Percentiles rank a stretch among this genome's conserved stretches.
phyloP scores from a whole-genome alignment of 2,797 vertebrate genomes.

The Vespertilio murinus region DNA sequence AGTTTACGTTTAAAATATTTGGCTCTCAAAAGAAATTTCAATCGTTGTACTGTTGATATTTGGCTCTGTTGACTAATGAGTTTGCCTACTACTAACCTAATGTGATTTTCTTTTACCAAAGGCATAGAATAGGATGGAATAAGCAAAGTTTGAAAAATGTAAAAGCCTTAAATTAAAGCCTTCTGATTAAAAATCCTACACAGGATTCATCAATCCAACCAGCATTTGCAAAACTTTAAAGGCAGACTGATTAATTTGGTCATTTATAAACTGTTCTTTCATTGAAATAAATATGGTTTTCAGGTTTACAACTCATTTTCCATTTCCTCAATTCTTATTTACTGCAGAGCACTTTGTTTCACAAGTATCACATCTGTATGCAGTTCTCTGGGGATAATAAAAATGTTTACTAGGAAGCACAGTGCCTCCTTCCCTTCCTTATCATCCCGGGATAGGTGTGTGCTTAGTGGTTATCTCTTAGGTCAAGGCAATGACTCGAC shows the following conservation, averaged over 20 bases:
- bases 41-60: no score
- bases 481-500: slow-evolving; percentile 69
- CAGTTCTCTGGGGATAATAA: slow-evolving; percentile 72
- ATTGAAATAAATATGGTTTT: slow-evolving; percentile 77
- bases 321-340: slow-evolving; percentile 73
- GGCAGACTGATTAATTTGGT: slow-evolving; percentile 54
- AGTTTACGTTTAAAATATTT: no score
- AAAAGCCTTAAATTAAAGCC: slow-evolving; percentile 9
- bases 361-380: background rate
- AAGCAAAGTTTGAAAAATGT: slow-evolving; percentile 28
- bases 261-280: slow-evolving; percentile 53
- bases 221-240: slow-evolving; percentile 46
- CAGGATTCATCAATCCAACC: background rate
- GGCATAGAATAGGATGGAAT: background rate
- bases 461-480: slow-evolving; percentile 58
- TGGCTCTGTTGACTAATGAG: no score
- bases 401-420: slow-evolving; percentile 42
- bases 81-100: background rate
- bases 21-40: no score
- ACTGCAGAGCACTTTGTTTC: slow-evolving; percentile 31
- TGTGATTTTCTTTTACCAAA: background rate
- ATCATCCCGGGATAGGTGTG: slow-evolving; percentile 65
- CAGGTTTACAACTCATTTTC: slow-evolving; percentile 76
- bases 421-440: slow-evolving; percentile 20
- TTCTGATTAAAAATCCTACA: background rate